phyloP scores from a whole-genome alignment of 1,140 invertebrate species.

The Calephelis nemesis region DNA sequence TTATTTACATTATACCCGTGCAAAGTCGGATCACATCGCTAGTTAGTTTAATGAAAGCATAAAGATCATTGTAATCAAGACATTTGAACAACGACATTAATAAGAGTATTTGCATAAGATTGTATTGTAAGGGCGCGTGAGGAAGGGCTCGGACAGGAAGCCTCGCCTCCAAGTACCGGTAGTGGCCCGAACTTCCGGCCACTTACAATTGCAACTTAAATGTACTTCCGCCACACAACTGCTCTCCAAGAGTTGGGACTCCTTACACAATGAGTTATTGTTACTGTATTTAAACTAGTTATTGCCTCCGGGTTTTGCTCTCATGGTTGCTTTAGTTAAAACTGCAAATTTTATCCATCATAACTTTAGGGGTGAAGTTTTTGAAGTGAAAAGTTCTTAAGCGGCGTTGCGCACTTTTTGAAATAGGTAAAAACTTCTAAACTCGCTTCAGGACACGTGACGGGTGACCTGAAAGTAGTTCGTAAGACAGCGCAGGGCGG shows the following conservation, averaged over 20 bases:
- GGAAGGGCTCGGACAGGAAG: conserved; percentile 46
- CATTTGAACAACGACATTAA: background rate
- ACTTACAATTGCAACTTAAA: conserved; percentile 47
- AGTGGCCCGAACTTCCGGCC: conserved; percentile 57
- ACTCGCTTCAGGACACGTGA: too few species aligned
- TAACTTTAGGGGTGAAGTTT: background rate
- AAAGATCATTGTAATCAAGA: too few species aligned
- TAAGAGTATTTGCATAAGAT: conserved; percentile 18
- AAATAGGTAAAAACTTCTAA: too few species aligned
- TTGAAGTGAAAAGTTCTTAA: too few species aligned
- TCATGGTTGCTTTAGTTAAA: background rate
- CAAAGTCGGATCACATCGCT: too few species aligned
- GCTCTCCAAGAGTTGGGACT: conserved; percentile 24
- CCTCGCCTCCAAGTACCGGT: conserved; percentile 48
- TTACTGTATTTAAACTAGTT: conserved; percentile 12
- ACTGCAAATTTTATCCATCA: background rate
- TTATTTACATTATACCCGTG: too few species aligned
- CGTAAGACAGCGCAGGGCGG: too few species aligned
- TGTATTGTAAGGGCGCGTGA: conserved; percentile 4
- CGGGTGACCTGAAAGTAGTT: too few species aligned
- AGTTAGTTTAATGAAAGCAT: too few species aligned
- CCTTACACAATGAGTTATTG: conserved; percentile 15
- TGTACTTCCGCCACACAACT: conserved; percentile 72
- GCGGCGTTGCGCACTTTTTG: too few species aligned
- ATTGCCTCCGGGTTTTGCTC: background rate